These are phyloP conservation scores for Geopemphigus sp. DNA, from an alignment of 1,140 invertebrate genomes.

Conservation along the genomic window DNA sequence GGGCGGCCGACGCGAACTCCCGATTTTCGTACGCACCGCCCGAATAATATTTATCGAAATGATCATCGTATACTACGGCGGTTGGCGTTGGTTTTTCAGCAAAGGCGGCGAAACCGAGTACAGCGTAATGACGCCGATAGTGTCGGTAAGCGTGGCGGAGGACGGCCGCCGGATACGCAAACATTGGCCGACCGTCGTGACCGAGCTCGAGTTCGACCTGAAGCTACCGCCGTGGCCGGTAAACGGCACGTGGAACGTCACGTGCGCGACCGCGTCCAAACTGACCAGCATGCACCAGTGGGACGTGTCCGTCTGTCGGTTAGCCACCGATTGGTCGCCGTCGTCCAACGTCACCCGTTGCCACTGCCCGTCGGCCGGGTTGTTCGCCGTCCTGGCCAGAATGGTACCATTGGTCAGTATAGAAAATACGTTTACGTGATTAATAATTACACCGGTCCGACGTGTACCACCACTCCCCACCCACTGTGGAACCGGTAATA, in stretches of 20 bases:
- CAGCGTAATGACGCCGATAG: slow-evolving; percentile 64
- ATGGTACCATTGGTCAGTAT: slow-evolving; percentile 6
- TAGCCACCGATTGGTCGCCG: background rate
- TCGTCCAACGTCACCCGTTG: slow-evolving; percentile 50
- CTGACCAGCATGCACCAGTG: slow-evolving; percentile 55
- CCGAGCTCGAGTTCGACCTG: slow-evolving; percentile 25
- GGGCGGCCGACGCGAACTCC: no score
- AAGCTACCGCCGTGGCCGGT: slow-evolving; percentile 53
- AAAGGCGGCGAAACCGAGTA: slow-evolving; percentile 69
- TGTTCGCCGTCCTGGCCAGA: slow-evolving; percentile 49
- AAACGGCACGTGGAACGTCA: slow-evolving; percentile 57
- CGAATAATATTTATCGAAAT: no score
- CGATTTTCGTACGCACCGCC: no score
- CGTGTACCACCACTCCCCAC: no score
- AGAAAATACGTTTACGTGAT: no score
- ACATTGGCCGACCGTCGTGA: background rate
- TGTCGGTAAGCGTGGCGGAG: slow-evolving; percentile 56
- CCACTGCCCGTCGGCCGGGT: slow-evolving; percentile 51
- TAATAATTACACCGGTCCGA: no score
- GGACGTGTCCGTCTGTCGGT: slow-evolving; percentile 50
- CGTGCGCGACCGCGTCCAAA: slow-evolving; percentile 58
- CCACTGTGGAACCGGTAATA: no score
- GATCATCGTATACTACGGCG: no score
- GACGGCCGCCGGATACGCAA: slow-evolving; percentile 33
- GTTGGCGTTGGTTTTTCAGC: slow-evolving; percentile 40